These are phyloP conservation scores for Embiotoca jacksoni DNA, from an alignment of 2,113 vertebrate species.

Conservation along the genomic window DNA sequence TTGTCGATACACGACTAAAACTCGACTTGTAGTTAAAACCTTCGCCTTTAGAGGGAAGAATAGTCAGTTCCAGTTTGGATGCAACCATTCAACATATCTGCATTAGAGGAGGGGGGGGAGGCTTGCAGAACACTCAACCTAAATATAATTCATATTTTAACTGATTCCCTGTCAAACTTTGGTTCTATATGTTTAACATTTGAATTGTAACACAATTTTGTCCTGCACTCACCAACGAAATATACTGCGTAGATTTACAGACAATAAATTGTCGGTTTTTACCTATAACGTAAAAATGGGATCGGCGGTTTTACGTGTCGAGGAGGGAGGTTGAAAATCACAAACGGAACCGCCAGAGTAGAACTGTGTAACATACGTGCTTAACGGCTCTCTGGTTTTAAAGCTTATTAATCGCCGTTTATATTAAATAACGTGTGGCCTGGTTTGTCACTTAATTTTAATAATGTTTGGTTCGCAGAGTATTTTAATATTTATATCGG, in stretches of 20 bases:
- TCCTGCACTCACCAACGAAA: background rate
- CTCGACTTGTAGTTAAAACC: background rate
- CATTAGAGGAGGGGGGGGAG: slow-evolving; percentile 12
- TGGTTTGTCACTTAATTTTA: background rate
- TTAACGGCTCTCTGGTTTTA: background rate
- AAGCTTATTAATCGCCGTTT: background rate
- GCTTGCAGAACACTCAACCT: background rate
- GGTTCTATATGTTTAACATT: background rate
- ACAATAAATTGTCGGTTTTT: too few relatives aligned
- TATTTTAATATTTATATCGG: too few relatives aligned
- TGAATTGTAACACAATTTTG: accelerated
- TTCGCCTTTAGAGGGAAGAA: background rate
- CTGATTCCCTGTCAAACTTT: background rate
- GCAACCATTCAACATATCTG: slow-evolving; percentile 53
- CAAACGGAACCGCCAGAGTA: background rate
- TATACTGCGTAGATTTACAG: background rate
- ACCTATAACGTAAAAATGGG: background rate
- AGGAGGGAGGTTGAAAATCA: background rate
- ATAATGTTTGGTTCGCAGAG: background rate
- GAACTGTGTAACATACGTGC: too few relatives aligned
- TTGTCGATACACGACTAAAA: background rate
- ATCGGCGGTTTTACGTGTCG: background rate
- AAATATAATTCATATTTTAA: background rate
- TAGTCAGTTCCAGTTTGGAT: slow-evolving; percentile 58
- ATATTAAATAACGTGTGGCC: background rate